A percentile compares a stretch with the other conserved stretches of the same genome.
Evolutionary conservation across 2,797 vertebrate species (phyloP).

Genomic region (Myiothlypis chrysogaster): DNA sequence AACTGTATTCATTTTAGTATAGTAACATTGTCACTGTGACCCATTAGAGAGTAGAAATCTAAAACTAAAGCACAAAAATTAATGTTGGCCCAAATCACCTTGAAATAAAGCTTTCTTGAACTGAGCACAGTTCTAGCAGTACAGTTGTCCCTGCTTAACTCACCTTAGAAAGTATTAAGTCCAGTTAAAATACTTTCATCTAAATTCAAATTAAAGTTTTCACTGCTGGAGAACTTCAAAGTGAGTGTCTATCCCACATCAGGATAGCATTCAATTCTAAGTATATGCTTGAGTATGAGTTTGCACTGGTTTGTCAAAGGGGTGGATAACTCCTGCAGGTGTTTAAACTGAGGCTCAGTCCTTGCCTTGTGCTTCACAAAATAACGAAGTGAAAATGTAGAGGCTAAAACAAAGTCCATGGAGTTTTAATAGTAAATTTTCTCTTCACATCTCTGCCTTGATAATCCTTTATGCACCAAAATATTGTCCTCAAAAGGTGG

Average conservation of each 20-base stretch:
- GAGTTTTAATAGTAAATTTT: neutral
- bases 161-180: neutral
- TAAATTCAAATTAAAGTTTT: neutral
- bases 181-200: constrained; percentile 11
- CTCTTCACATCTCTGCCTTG: neutral
- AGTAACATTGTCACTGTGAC: neutral
- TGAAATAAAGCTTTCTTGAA: neutral
- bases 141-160: neutral
- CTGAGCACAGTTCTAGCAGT: neutral
- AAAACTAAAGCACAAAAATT: neutral
- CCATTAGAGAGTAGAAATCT: neutral
- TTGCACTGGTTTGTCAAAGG: neutral
- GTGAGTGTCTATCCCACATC: neutral
- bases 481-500: neutral
- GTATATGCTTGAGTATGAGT: too few relatives aligned
- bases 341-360: neutral
- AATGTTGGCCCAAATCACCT: neutral
- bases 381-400: neutral
- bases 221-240: neutral
- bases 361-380: neutral
- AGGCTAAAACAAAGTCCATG: neutral
- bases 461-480: constrained; percentile 14
- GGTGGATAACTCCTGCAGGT: fast-evolving
- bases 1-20: neutral
- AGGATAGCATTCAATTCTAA: neutral